These are phyloP conservation scores for Rhynchomys soricoides DNA, from an alignment of 2,113 vertebrate species.

Conservation along the genomic window DNA sequence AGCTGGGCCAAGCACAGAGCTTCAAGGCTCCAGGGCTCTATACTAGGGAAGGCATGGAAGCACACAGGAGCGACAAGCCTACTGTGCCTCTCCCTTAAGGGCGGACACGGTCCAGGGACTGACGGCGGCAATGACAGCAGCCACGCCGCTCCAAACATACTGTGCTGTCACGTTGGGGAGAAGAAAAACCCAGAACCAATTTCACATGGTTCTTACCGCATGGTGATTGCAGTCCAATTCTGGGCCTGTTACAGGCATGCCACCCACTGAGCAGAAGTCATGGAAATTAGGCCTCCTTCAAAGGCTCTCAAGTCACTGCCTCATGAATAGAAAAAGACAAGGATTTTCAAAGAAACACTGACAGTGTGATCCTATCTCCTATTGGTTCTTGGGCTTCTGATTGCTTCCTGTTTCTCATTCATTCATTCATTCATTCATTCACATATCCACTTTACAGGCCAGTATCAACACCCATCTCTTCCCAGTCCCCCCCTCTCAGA, in stretches of 20 bases:
- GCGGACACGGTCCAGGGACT: not conserved
- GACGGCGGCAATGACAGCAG: not conserved
- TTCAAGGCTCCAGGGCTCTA: not conserved
- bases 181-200: slow-evolving; percentile 74
- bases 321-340: not conserved
- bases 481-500: too few relatives aligned
- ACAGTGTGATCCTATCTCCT: not conserved
- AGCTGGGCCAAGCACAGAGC: not conserved
- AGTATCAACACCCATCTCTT: too few relatives aligned
- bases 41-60: not conserved
- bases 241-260: slow-evolving; percentile 56
- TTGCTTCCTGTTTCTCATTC: not conserved
- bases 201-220: slow-evolving; percentile 67
- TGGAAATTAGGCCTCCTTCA: slow-evolving; percentile 66
- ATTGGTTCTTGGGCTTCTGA: not conserved
- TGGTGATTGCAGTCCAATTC: slow-evolving; percentile 62
- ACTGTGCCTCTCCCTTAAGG: not conserved
- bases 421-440: too few relatives aligned
- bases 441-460: too few relatives aligned
- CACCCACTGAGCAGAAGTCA: slow-evolving; percentile 72
- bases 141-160: not conserved
- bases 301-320: slow-evolving; percentile 47
- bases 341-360: slow-evolving; percentile 47
- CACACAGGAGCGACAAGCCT: not conserved
- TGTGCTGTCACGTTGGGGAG: slow-evolving; percentile 69